Conservation (phyloP, 2,888 invertebrate species). For the Dysmachus trigonus region DNA sequence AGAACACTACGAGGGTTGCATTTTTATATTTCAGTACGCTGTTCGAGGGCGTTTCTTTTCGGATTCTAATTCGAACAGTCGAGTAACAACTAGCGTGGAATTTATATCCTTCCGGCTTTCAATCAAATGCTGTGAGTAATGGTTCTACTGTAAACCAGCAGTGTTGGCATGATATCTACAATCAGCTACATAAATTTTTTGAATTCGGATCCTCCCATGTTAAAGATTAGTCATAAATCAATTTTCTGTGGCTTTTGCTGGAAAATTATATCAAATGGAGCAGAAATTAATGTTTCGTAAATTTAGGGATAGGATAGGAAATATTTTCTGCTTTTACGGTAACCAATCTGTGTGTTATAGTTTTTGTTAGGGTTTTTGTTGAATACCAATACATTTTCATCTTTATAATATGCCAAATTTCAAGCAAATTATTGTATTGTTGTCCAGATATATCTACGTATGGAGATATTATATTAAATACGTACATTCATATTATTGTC, state of each 20-base stretch:
- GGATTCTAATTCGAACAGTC: conserved; percentile 6
- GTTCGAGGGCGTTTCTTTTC: neutral
- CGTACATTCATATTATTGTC: too few species aligned
- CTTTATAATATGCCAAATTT: neutral
- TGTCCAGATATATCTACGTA: too few species aligned
- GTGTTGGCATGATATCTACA: conserved; percentile 3
- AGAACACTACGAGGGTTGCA: conserved; percentile 31
- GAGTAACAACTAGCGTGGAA: conserved; percentile 32
- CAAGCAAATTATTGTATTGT: too few species aligned
- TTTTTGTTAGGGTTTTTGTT: neutral
- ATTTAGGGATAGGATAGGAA: neutral
- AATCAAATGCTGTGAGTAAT: conserved; percentile 41
- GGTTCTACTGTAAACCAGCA: neutral
- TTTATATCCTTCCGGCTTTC: conserved; percentile 48
- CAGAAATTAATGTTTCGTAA: conserved; percentile 11
- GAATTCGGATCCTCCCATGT: neutral
- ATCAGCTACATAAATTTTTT: neutral
- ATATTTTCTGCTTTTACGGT: neutral
- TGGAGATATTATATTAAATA: too few species aligned
- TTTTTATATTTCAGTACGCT: conserved; percentile 21
- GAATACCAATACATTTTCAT: neutral
- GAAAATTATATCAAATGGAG: conserved; percentile 43
- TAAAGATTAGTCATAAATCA: conserved; percentile 48
- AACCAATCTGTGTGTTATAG: neutral
- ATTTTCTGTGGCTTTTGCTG: conserved; percentile 44